Evolutionary conservation across 2,888 invertebrate genomes (phyloP).

Genomic region (Drosophila maculinotata): DNA sequence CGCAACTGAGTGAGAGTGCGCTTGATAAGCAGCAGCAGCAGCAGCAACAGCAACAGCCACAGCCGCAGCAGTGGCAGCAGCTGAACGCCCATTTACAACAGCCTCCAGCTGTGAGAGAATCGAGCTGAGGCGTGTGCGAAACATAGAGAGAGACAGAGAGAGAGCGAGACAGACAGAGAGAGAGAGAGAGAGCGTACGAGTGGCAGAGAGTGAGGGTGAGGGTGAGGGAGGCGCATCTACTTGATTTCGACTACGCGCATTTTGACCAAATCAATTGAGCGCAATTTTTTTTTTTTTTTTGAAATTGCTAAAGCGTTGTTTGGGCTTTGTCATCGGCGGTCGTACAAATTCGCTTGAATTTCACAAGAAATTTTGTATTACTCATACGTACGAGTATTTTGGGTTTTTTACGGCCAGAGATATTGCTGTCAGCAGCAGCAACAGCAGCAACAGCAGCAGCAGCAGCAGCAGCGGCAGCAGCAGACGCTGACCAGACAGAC

Average conservation of each 20-base stretch:
- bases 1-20: conserved; percentile 44
- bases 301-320: conserved; percentile 33
- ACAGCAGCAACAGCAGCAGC: conserved; percentile 2
- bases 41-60: not conserved
- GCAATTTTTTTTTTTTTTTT: conserved; percentile 10
- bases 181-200: not conserved
- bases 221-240: conserved; percentile 6
- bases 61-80: not conserved
- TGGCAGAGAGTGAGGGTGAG: conserved; percentile 4
- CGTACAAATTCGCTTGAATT: conserved; percentile 65
- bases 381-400: conserved; percentile 65
- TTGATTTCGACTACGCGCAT: conserved; percentile 7
- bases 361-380: conserved; percentile 77
- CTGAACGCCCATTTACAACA: conserved; percentile 7
- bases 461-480: conserved; percentile 4
- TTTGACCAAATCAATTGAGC: conserved; percentile 40
- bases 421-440: conserved; percentile 2
- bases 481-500: conserved; percentile 55
- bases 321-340: conserved; percentile 52
- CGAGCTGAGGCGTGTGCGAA: no score
- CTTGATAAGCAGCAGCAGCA: conserved; percentile 20
- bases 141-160: not conserved
- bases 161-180: not conserved
- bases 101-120: conserved; percentile 33
- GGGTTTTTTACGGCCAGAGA: conserved; percentile 50